Evolutionary conservation across 2,797 vertebrate genomes (phyloP), one percentile per base, ranked within the genome.

Genomic region (Amphiprion clarkii): DNA sequence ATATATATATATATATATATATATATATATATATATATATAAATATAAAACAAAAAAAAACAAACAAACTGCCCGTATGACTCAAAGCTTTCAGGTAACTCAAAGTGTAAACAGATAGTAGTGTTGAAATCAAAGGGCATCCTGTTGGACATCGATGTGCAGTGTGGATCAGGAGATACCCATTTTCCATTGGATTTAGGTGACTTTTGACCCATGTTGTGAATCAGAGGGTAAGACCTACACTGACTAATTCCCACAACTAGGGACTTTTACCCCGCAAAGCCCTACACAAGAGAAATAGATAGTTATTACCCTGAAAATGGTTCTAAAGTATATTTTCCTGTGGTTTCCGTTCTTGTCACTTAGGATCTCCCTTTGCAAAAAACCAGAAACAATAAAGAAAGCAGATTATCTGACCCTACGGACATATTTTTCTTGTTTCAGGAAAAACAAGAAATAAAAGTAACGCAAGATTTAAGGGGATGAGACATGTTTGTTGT

Each of bases 401-500:
- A 58, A 27, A 17, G 8, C 53, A n/a, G 17, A 42, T 61, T 10
- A 63, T 66, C 44, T 27, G 44, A 75, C 44, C 44, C 12, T 5
- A 3, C 1, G 31, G 29, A 27, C 48, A 64, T 52, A 0, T 31
- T 16, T 57, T 57, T 29, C 21, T 23, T 51, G 9, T 61, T 67
- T 67, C n/a, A 2, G 27, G 13, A 57, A 62, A 54, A 73, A 55
- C 31, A 66, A 61, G 40, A 65, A 66, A 33, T 29, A 49, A 59
- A 71, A 23, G 9, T 60, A 71, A 75, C 74, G 48, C 36, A 57
- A 63, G 57, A 66, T 69, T 23, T 67, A 83, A 82, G 62, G 55
- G 68, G 61, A 44, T 49, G 55, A 58, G 74, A 54, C 57, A 36
- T 71, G 66, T 76, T 82, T 74, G 60, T 67, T 87, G 54, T 74